These are phyloP conservation scores for Serripes groenlandicus DNA, from an alignment of 2,888 invertebrate species.

Conservation along the genomic window DNA sequence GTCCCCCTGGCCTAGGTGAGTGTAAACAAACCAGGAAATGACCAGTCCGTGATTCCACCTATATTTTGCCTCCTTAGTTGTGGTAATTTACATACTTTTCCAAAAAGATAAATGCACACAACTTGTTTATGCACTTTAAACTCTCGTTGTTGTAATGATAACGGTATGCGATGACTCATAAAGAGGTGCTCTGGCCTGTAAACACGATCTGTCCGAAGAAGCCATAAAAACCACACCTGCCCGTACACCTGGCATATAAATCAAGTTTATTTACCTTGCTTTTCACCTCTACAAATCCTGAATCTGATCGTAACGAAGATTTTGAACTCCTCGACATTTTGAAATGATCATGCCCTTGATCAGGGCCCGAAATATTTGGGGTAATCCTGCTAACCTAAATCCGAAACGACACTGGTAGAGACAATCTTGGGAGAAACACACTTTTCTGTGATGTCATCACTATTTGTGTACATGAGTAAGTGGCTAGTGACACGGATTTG, in stretches of 20 bases:
- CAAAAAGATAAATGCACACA: no score
- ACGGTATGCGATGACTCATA: conserved; percentile 13
- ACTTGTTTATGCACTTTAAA: no score
- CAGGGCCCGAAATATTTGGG: conserved; percentile 26
- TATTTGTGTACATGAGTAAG: conserved; percentile 42
- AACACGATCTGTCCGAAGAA: neutral
- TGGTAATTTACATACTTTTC: no score
- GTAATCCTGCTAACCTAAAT: neutral
- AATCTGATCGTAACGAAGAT: conserved; percentile 69
- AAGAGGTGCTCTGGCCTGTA: neutral
- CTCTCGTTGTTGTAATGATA: neutral
- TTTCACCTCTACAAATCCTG: conserved; percentile 78
- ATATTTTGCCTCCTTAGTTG: no score
- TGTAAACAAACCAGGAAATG: conserved; percentile 27
- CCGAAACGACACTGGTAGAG: neutral
- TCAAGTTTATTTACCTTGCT: conserved; percentile 76
- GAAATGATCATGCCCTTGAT: conserved; percentile 26
- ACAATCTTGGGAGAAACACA: conserved; percentile 11
- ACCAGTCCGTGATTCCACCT: no score
- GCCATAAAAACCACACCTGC: conserved; percentile 42
- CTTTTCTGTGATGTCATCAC: conserved; percentile 55
- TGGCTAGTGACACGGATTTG: neutral
- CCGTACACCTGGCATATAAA: conserved; percentile 40
- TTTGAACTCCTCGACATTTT: conserved; percentile 77
- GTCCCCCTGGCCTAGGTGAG: neutral